These are phyloP conservation scores for Aegotheles bennettii DNA, from an alignment of 2,113 vertebrate genomes.

Conservation along the genomic window DNA sequence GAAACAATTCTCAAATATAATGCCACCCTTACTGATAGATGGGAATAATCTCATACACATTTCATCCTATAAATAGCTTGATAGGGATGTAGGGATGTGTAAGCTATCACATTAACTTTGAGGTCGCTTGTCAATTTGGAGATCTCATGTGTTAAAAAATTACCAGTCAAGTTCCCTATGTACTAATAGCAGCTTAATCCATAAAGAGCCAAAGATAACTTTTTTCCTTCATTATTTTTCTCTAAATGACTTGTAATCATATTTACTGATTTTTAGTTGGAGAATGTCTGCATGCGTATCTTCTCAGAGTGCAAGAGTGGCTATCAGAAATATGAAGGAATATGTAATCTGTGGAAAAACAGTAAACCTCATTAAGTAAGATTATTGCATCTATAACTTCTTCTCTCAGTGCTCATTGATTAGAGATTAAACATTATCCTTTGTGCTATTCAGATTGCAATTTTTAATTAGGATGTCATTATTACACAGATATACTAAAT, in stretches of 20 bases:
- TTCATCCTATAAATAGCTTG: neutral
- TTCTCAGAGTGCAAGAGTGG: neutral
- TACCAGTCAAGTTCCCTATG: neutral
- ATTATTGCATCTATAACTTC: slow-evolving; percentile 71
- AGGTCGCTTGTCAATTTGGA: neutral
- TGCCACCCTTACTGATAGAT: neutral
- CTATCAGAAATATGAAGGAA: slow-evolving; percentile 36
- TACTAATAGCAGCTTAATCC: neutral
- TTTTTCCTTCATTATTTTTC: slow-evolving; percentile 25
- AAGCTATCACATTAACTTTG: neutral
- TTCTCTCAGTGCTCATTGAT: slow-evolving; percentile 72
- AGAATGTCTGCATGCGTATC: neutral
- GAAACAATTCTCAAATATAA: neutral
- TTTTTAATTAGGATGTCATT: slow-evolving; percentile 85
- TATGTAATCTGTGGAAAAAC: slow-evolving; percentile 29
- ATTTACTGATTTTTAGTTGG: neutral
- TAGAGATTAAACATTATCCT: slow-evolving; percentile 77
- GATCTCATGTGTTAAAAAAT: neutral
- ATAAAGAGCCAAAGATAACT: neutral
- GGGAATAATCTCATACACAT: neutral
- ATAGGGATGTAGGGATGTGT: neutral
- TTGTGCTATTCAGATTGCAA: slow-evolving; percentile 70
- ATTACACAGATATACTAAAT: slow-evolving; percentile 81
- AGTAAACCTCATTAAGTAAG: slow-evolving; percentile 62
- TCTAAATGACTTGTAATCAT: neutral